Evolutionary conservation across 1,140 invertebrate species (phyloP).

Genomic region (Pseudomyrmex dendroicus): DNA sequence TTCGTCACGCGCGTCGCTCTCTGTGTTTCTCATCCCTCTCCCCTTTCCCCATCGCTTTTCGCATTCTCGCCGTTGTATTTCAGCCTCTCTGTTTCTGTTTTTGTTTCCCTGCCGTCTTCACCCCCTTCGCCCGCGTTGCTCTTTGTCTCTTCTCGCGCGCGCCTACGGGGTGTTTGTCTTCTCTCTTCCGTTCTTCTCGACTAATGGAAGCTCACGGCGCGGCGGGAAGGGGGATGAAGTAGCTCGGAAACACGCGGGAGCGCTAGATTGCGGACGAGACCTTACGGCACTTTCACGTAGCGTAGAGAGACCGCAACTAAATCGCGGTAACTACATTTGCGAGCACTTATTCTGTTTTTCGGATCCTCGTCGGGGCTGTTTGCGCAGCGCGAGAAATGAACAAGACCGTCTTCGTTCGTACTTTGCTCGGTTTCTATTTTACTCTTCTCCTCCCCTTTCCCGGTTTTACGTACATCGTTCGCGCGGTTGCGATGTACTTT

Average conservation of each 20-base stretch:
- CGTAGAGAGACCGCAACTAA: conserved; percentile 51
- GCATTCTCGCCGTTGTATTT: background rate
- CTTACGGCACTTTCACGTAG: conserved; percentile 36
- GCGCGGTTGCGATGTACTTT: too few relatives aligned
- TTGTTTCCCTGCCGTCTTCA: conserved; percentile 41
- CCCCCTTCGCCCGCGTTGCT: background rate
- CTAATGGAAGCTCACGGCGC: conserved; percentile 50
- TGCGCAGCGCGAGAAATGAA: conserved; percentile 38
- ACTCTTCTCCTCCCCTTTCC: too few relatives aligned
- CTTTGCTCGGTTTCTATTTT: conserved; percentile 28
- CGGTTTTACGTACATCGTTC: too few relatives aligned
- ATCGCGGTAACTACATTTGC: conserved; percentile 62
- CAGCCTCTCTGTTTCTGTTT: conserved; percentile 22
- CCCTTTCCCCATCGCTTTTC: conserved; percentile 1
- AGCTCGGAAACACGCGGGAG: too few relatives aligned
- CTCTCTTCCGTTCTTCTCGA: conserved; percentile 17
- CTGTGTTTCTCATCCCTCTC: conserved; percentile 22
- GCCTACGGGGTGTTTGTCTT: conserved; percentile 20
- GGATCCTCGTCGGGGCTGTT: conserved; percentile 15
- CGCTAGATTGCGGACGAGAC: background rate
- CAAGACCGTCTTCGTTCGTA: conserved; percentile 9
- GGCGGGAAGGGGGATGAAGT: background rate
- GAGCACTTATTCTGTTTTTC: conserved; percentile 63
- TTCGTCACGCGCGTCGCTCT: background rate
- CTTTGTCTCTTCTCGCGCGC: background rate